Base-by-base conservation (phyloP, 2,888 invertebrate species). In the Hirtodrosophila cameraria region DNA sequence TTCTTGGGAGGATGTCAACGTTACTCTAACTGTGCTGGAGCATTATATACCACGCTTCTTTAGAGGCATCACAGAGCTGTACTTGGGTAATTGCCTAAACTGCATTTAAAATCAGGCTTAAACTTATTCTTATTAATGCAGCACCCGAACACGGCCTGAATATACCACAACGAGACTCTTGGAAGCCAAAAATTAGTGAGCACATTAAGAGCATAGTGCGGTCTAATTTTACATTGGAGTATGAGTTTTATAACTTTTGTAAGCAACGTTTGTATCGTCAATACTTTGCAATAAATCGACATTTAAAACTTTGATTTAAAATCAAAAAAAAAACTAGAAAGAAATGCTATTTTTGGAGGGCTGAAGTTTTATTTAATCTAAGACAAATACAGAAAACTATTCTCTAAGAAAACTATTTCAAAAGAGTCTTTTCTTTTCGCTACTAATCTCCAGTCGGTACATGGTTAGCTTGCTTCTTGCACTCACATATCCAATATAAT, bases 171-270 rank as follows among this genome's bases (percentile, higher is more conserved):
- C 59, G 48, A 7, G 88, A 88, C 31, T 62, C 69, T 16, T 85
- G 86, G 82, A 88, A 88, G 45, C 79, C 87, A 0, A 53, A 54
- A 2, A 73, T 88, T 15, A 71, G 73, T 33, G 71, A 80, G 0
- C 46, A 70, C 11, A 72, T 84, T 43, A 75, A 69, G 33, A 66
- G 95, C 28, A 93, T 96, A 38, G 95, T 97, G 2, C 92, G 96
- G 65, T 93, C 92, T 35, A 96, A 97, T 90, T 96, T 97, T 89
- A 96, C 96, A 0, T 92, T 94, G 46, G 97, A 97, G 91, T 95
- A 96, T 5, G 97, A 97, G 81, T 96, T 97, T 89, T 97, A 97
- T 89, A 94, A 96, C 87, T 97, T 96, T 89, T 96, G 96, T 90
- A 94, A 94, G 79, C 96, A 97, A 88, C 92, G 96, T 77, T 92